phyloP scores from a whole-genome alignment of 2,113 vertebrate genomes.

The Crotophaga sulcirostris region DNA sequence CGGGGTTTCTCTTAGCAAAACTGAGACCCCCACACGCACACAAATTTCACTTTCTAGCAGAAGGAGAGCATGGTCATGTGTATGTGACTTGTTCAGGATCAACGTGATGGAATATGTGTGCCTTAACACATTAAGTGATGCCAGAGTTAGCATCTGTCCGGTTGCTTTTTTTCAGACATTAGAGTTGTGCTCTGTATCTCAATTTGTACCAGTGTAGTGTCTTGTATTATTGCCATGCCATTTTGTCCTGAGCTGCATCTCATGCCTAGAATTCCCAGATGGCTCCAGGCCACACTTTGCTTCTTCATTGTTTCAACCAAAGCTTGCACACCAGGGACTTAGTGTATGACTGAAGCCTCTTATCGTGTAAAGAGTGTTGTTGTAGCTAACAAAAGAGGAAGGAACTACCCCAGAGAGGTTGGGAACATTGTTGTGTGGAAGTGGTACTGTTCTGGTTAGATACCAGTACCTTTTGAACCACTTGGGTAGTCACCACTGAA shows the following conservation, averaged over 20 bases:
- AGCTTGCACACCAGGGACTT: background rate
- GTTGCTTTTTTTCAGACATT: background rate
- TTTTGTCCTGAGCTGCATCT: background rate
- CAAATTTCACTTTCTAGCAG: background rate
- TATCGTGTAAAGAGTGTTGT: background rate
- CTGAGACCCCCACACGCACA: background rate
- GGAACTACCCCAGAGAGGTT: background rate
- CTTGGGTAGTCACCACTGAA: rapidly evolving
- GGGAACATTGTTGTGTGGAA: background rate
- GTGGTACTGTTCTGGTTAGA: background rate
- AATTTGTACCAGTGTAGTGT: background rate
- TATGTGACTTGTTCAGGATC: background rate
- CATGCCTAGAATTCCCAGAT: background rate
- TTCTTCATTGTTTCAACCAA: constrained; percentile 10
- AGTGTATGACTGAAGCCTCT: background rate
- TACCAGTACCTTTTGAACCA: background rate
- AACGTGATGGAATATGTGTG: background rate
- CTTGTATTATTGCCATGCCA: background rate
- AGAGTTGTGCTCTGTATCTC: constrained; percentile 7
- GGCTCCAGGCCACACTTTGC: background rate
- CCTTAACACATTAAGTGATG: background rate
- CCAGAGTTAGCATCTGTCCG: background rate
- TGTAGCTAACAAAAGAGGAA: background rate
- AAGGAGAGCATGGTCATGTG: background rate
- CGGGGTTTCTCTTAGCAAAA: background rate